phyloP scores from a whole-genome alignment of 2,888 invertebrate species.

The Clostera curtula region DNA sequence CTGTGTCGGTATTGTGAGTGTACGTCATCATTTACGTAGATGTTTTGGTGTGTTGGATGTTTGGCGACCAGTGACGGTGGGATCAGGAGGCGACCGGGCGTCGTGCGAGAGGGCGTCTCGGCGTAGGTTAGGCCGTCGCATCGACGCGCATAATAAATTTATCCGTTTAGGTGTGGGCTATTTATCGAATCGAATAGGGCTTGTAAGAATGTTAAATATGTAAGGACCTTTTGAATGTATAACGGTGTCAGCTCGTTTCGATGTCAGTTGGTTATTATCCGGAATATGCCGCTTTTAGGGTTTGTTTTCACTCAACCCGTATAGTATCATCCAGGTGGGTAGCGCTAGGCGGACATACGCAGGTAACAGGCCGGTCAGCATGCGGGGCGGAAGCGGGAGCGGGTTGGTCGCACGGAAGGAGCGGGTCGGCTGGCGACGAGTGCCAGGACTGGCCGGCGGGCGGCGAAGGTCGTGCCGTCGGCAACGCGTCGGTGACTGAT shows the following conservation, averaged over 20 bases:
- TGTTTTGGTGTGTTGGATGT: constrained; percentile 50
- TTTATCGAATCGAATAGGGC: constrained; percentile 64
- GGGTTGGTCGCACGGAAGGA: constrained; percentile 39
- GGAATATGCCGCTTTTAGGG: constrained; percentile 55
- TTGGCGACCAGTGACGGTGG: constrained; percentile 47
- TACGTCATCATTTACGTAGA: constrained; percentile 46
- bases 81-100: constrained; percentile 35
- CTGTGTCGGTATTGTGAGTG: constrained; percentile 55
- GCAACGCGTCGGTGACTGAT: constrained; percentile 68
- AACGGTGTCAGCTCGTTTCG: constrained; percentile 55
- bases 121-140: constrained; percentile 50
- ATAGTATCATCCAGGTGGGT: constrained; percentile 39
- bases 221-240: constrained; percentile 62
- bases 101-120: too few species aligned
- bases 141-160: constrained; percentile 44
- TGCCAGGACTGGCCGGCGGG: constrained; percentile 41
- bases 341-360: constrained; percentile 40
- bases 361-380: constrained; percentile 32
- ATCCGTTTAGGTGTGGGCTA: constrained; percentile 68
- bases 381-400: constrained; percentile 30
- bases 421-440: constrained; percentile 49
- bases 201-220: constrained; percentile 55
- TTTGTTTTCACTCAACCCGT: constrained; percentile 58
- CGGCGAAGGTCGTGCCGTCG: constrained; percentile 26
- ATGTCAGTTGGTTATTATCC: constrained; percentile 66